Evolutionary conservation across 2,113 vertebrate genomes (phyloP), one percentile per base, ranked within the genome.

Genomic region (Brachionichthys hirsutus): DNA sequence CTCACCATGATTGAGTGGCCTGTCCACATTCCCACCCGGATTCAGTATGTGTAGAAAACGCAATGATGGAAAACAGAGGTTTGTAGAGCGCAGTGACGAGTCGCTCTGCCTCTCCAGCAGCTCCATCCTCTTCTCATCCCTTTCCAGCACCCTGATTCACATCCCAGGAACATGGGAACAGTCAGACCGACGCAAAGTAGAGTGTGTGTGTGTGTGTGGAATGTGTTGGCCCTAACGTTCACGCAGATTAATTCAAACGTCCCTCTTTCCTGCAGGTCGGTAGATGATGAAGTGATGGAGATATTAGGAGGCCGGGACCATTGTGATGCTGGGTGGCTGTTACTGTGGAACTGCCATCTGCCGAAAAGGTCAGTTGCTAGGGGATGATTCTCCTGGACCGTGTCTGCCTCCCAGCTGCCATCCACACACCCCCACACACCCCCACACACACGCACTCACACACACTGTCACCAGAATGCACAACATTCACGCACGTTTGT

Each of bases 381-480:
- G 90, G 81, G 84, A 89, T 62, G 77, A 76, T 85, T 87, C 85
- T 88, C 83, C 83, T 87, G 87, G 81, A 90, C 84, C 70, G 63
- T 77, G 87, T 88, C 88, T 91, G 89, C 89, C 85, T 90, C 88
- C 88, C 91, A 92, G 91, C 91, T 92, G 91, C 88, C 78, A 82
- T 89, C 71, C 75, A 59, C 85, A 85, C 80, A 79, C 83, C 70
- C 80, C 82, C 84, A 60, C 50, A 35, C 61, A 12, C 45, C 54
- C 42, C 48, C 41, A 75, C 54, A 47, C 58, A 66, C 54, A 69
- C 62, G 62, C 78, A 45, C 45, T 36, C 47, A 58, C 42, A 70
- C 75, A 77, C 74, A 75, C 58, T 80, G 17, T 35, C 57, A 6
- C 8, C 24, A 30, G 24, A 6, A 30, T 3, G 24, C 24, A 30